These are phyloP conservation scores for Ochropacha duplaris DNA, from an alignment of 2,888 invertebrate genomes.

Conservation along the genomic window DNA sequence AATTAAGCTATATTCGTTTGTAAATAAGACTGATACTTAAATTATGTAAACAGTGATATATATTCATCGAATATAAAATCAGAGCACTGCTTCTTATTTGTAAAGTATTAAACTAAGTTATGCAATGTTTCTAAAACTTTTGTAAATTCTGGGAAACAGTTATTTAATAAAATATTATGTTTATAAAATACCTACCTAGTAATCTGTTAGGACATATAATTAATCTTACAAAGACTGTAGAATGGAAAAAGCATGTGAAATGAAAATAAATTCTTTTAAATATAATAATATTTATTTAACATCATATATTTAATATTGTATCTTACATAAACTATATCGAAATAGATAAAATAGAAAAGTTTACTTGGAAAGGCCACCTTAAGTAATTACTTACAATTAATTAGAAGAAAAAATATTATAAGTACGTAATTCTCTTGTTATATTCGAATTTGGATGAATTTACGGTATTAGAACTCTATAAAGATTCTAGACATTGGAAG, in stretches of 20 bases:
- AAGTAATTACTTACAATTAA: slow-evolving; percentile 32
- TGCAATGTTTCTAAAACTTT: too few species aligned
- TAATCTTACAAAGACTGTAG: too few species aligned
- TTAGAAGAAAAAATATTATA: slow-evolving; percentile 29
- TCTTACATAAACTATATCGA: slow-evolving; percentile 73
- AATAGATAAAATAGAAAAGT: slow-evolving; percentile 73
- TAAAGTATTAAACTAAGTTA: too few species aligned
- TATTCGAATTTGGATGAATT: slow-evolving; percentile 20
- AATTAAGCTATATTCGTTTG: slow-evolving; percentile 26
- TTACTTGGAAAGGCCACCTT: slow-evolving; percentile 81
- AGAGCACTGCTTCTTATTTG: background rate
- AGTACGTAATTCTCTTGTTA: background rate
- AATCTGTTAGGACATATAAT: too few species aligned
- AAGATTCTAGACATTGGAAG: background rate
- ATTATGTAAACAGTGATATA: slow-evolving; percentile 30
- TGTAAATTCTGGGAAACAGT: background rate
- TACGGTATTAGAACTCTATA: background rate
- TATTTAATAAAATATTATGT: background rate
- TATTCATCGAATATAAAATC: slow-evolving; percentile 11
- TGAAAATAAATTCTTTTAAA: slow-evolving; percentile 20
- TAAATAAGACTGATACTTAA: slow-evolving; percentile 36
- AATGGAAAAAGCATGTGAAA: background rate
- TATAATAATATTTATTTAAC: slow-evolving; percentile 44
- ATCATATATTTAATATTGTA: slow-evolving; percentile 45
- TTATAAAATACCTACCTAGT: too few species aligned